Evolutionary conservation across 2,797 vertebrate genomes (phyloP).

Genomic region (Caiman crocodilus): DNA sequence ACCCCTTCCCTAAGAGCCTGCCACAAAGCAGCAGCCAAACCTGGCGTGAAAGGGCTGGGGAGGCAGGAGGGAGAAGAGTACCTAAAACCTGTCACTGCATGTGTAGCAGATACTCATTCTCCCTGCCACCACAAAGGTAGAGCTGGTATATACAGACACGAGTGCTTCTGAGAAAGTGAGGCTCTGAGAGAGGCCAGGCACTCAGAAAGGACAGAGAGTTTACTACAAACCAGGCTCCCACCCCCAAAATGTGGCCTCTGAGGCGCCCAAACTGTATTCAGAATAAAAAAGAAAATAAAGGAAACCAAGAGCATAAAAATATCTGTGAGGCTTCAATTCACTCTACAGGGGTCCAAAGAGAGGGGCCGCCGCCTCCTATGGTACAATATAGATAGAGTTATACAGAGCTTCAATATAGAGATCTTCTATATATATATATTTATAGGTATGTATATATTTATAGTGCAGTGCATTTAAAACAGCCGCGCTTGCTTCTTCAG

Average conservation of each 20-base stretch:
- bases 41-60: neutral
- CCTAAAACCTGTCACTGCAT: neutral
- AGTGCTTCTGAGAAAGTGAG: fast-evolving
- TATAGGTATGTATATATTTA: slow-evolving; percentile 81
- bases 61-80: neutral
- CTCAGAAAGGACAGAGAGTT: slow-evolving; percentile 2
- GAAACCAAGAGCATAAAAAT: slow-evolving; percentile 74
- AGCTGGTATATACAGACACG: neutral
- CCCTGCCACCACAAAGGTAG: neutral
- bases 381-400: slow-evolving; percentile 76
- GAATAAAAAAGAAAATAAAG: slow-evolving; percentile 63
- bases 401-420: slow-evolving; percentile 78
- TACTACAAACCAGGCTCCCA: slow-evolving; percentile 63
- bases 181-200: neutral
- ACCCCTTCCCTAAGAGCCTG: neutral
- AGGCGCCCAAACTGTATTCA: slow-evolving; percentile 63
- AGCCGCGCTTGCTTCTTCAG: slow-evolving; percentile 98
- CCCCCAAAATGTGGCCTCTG: neutral
- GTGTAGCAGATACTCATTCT: neutral
- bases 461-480: slow-evolving; percentile 86
- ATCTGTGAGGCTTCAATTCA: slow-evolving; percentile 72
- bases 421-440: slow-evolving; percentile 82
- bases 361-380: slow-evolving; percentile 56
- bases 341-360: slow-evolving; percentile 74
- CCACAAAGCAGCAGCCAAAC: neutral